phyloP scores from a whole-genome alignment of 1,140 invertebrate species.

The Trinorchestia longiramus region DNA sequence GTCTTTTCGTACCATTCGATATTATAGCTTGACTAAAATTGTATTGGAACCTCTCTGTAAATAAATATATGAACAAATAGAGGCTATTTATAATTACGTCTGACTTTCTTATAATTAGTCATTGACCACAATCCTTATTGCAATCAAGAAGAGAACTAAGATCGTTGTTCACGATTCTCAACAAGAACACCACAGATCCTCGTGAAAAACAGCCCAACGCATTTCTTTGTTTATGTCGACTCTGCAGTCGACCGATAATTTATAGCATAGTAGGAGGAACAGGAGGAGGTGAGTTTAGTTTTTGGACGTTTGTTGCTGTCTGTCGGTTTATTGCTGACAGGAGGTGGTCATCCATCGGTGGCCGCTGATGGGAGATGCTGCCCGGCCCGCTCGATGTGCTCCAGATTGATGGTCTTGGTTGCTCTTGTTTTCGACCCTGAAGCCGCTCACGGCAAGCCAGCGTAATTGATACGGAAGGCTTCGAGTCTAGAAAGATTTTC shows the following conservation, averaged over 20 bases:
- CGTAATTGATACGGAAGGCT: neutral
- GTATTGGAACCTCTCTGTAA: neutral
- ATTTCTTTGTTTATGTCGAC: neutral
- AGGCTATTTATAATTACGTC: neutral
- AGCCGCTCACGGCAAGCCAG: neutral
- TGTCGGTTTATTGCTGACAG: neutral
- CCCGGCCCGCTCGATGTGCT: neutral
- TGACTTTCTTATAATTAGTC: neutral
- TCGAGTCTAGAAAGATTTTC: neutral
- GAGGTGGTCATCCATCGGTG: neutral
- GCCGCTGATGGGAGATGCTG: neutral
- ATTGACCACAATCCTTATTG: neutral
- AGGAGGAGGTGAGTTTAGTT: neutral
- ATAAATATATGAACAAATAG: neutral
- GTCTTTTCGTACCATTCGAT: neutral
- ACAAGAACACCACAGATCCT: neutral
- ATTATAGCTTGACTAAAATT: neutral
- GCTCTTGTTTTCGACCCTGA: neutral
- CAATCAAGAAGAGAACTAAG: neutral
- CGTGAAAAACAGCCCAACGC: neutral
- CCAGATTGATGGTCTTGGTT: neutral
- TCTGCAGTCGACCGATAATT: neutral
- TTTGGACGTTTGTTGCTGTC: constrained; percentile 4
- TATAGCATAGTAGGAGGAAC: neutral
- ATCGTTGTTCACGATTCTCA: neutral